Evolutionary conservation across 2,113 vertebrate genomes (phyloP).

Genomic region (Neogale vison): DNA sequence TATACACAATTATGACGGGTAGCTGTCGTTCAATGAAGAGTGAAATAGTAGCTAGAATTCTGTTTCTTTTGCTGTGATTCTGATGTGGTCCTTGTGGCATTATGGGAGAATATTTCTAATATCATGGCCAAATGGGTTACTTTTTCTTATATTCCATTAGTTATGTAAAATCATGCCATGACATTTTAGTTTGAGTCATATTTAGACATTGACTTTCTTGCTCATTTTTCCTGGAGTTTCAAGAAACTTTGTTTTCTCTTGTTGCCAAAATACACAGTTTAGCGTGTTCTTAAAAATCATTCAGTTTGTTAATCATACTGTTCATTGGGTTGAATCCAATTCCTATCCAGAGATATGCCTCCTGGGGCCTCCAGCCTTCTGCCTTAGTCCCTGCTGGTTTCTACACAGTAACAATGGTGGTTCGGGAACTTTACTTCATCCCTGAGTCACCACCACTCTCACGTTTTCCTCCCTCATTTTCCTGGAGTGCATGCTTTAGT

Average conservation of each 20-base stretch:
- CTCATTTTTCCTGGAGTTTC: conserved; percentile 25
- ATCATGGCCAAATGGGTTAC: background rate
- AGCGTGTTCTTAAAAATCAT: background rate
- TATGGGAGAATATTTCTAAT: background rate
- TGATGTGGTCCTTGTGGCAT: background rate
- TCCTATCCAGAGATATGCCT: background rate
- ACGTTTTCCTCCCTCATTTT: background rate
- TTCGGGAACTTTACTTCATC: background rate
- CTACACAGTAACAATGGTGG: background rate
- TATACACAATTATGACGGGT: background rate
- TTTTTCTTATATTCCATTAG: background rate
- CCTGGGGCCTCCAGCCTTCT: background rate
- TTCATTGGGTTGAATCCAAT: background rate
- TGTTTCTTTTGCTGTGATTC: background rate
- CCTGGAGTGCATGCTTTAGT: background rate
- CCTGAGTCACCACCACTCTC: background rate
- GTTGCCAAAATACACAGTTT: background rate
- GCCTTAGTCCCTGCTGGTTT: background rate
- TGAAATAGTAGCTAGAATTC: background rate
- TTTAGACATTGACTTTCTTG: background rate
- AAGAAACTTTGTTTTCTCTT: background rate
- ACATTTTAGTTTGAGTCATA: background rate
- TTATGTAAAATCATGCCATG: conserved; percentile 8
- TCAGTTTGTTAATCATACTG: background rate
- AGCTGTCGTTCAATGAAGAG: background rate